Base-by-base conservation (phyloP, 1,140 invertebrate genomes). In the Panulirus ornatus region DNA sequence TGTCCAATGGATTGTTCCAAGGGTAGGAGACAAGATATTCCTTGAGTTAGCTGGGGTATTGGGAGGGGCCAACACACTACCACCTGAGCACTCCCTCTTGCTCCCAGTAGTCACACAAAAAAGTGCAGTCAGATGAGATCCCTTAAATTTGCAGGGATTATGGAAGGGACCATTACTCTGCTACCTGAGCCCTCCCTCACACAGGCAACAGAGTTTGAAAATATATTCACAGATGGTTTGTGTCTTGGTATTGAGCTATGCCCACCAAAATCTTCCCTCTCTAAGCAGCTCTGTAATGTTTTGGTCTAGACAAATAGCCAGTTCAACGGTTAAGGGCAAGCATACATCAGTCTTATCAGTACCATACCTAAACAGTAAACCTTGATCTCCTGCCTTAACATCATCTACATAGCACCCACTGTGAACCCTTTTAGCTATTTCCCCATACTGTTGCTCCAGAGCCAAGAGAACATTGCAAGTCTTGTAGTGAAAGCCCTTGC, bases 341-440 rank as follows among this genome's bases (percentile, higher is more conserved):
- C 97, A 98, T 95, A 99, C 98, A 94, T 99, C 98, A 30, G 99
- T 99, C 95, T 99, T 99, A 95, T 99, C 98, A 76, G 97, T 98
- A 19, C 97, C 97, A 94, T 98, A 98, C 27, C 97, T 97, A 94
- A 98, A 98, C 97, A 98, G 98, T 91, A 98, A 95, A 30, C 88
- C 88, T 81, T 89, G 99, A 95, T 99, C 99, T 93, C 99, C 99
- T 94, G 99, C 99, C 93, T 99, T 99, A 93, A 99, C 97, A 95
- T 99, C 98, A 93, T 99, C 98, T 91, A 98, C 98, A 93, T 96
- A 95, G 93, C 98, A 96, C 94, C 98, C 97, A 93, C 91, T 76
- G 91, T 96, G 95, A 11, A 96, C 95, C 63, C 95, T 95, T 89
- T 94, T 94, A 44, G 95, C 95, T 91, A 96, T 96, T 90, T 96